Evolutionary conservation across 2,888 invertebrate genomes (phyloP), one percentile per base, ranked within the genome.

Genomic region (Melitaea athalia): DNA sequence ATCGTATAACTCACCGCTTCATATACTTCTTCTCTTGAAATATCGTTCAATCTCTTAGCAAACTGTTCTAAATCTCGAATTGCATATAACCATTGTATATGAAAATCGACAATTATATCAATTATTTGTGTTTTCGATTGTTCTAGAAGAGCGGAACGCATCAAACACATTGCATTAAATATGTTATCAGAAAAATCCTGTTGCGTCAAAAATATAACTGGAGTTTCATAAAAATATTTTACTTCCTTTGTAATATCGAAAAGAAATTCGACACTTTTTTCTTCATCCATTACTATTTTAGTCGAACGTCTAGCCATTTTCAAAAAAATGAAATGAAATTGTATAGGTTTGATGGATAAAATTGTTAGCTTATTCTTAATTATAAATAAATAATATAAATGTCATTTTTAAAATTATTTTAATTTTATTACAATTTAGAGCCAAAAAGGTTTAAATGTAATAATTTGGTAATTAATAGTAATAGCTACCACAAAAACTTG

Each of bases 181-280:
- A 90, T 76, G 66, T 61, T 70, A 69, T 89, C 88, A 0, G 89
- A 85, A 73, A 83, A 92, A 82, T 92, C 88, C 72, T 83, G 85
- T 69, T 79, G 77, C 0, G 87, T 88, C 3, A 92, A 43, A 75
- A 86, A 90, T 72, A 92, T 82, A 1, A 90, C 85, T 7, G 90
- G 80, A 57, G 80, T 81, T 78, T 91, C 92, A 74, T 91, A 92
- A 77, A 89, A 89, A 33, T 82, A 79, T 79, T 91, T 92, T 3
- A 91, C 74, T 78, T 84, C 82, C 73, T 86, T 88, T 15, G 85
- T 78, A 69, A 92, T 87, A 75, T 88, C 87, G 72, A 85, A 89
- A 64, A 92, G 77, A 77, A 86, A 87, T 38, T 78, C 74, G 8
- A 72, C 57, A 69, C 71, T 72, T 17, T 70, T 72, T 31, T 82